A percentile compares a stretch with the other conserved stretches of the same genome.
phyloP scores from a whole-genome alignment of 2,797 vertebrate genomes.

The Enteromius paludinosus region DNA sequence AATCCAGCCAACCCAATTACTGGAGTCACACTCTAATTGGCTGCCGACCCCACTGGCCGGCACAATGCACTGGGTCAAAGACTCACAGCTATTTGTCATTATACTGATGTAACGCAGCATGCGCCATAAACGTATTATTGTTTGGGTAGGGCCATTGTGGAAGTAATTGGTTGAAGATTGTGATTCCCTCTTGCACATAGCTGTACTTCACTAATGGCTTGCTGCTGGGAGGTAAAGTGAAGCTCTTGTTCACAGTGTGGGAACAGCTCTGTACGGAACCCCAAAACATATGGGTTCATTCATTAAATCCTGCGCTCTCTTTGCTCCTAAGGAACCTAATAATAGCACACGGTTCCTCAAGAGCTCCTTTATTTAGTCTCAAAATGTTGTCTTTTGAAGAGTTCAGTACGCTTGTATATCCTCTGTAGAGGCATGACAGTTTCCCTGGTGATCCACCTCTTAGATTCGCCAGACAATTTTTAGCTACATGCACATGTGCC shows the following conservation, averaged over 20 bases:
- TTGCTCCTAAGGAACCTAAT: constrained; percentile 16
- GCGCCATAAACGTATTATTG: constrained; percentile 15
- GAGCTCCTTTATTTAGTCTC: constrained; percentile 40
- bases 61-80: constrained; percentile 46
- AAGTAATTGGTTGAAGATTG: constrained; percentile 19
- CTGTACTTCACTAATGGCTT: constrained; percentile 24
- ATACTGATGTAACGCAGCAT: not conserved
- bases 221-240: constrained; percentile 13
- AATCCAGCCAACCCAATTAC: constrained; percentile 39
- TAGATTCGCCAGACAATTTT: constrained; percentile 9
- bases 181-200: constrained; percentile 7
- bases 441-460: constrained; percentile 41
- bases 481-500: constrained; percentile 30
- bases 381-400: constrained; percentile 29
- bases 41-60: constrained; percentile 18
- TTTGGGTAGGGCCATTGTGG: constrained; percentile 18
- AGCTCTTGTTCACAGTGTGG: constrained; percentile 32
- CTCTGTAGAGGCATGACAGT: constrained; percentile 36
- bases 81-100: constrained; percentile 5
- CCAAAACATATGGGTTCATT: constrained; percentile 36
- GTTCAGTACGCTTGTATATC: not conserved
- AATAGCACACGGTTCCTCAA: constrained; percentile 39
- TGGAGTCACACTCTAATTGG: constrained; percentile 45
- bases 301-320: constrained; percentile 41
- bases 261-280: constrained; percentile 20